These are phyloP conservation scores for Brachymystax lenok DNA, from an alignment of 2,797 vertebrate genomes.

Conservation along the genomic window DNA sequence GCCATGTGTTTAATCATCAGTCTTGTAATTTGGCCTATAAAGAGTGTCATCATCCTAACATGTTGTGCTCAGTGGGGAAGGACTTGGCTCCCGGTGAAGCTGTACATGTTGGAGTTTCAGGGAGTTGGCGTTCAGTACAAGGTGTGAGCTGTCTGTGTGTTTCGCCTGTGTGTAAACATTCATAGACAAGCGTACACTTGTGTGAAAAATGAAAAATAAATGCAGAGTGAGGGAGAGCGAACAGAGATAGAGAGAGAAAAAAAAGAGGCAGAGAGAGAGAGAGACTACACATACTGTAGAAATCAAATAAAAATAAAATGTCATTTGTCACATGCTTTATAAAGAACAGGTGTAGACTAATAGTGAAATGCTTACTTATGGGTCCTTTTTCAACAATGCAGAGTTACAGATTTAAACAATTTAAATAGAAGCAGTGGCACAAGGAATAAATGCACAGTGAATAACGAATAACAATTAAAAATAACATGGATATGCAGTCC, in stretches of 20 bases:
- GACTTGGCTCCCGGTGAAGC: conserved; percentile 50
- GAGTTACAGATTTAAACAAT: too few species aligned
- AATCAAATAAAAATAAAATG: too few species aligned
- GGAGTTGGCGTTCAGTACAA: conserved; percentile 45
- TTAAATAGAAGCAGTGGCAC: too few species aligned
- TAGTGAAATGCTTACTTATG: too few species aligned
- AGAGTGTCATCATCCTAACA: conserved; percentile 62
- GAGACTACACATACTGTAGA: background rate
- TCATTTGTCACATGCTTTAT: too few species aligned
- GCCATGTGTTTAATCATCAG: conserved; percentile 59
- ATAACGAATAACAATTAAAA: too few species aligned
- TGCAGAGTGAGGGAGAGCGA: conserved; percentile 41
- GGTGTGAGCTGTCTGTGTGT: conserved; percentile 29
- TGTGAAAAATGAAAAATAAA: conserved; percentile 36
- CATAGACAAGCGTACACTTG: conserved; percentile 54
- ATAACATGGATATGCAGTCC: too few species aligned
- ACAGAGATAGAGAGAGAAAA: conserved; percentile 21
- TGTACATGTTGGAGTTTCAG: conserved; percentile 54
- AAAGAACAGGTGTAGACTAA: too few species aligned
- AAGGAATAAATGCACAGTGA: too few species aligned
- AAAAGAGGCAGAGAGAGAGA: conserved; percentile 58
- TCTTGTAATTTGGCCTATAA: conserved; percentile 59
- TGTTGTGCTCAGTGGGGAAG: conserved; percentile 69
- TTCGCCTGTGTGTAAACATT: conserved; percentile 50
- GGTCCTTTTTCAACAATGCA: too few species aligned